phyloP scores from a whole-genome alignment of 1,140 invertebrate genomes.

The Drosophila busckii region DNA sequence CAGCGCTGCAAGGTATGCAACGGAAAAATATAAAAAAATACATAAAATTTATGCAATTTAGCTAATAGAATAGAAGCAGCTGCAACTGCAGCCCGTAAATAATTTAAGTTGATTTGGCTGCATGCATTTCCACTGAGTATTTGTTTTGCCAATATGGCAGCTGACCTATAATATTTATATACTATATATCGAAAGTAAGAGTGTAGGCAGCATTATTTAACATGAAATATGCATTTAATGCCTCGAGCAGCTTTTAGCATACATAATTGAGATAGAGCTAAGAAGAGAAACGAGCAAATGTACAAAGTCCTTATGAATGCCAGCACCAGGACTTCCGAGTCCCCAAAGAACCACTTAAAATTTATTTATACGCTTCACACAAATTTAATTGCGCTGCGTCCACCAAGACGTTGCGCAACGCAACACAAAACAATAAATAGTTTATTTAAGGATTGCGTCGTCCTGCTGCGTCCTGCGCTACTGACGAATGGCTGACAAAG shows the following conservation, averaged over 20 bases:
- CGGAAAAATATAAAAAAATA: no score
- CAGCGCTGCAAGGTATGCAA: constrained; percentile 38
- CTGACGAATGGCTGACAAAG: constrained; percentile 49
- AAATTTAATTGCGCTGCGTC: constrained; percentile 55
- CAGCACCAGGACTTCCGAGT: constrained; percentile 6
- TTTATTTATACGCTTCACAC: constrained; percentile 48
- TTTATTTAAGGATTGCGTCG: constrained; percentile 69
- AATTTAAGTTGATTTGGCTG: constrained; percentile 36
- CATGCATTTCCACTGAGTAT: no score
- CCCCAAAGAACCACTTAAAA: constrained; percentile 37
- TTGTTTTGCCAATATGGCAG: no score
- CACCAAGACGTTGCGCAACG: constrained; percentile 3
- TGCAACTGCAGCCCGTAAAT: constrained; percentile 45
- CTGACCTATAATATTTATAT: no score
- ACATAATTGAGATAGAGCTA: no score
- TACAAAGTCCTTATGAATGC: no score
- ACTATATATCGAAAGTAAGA: no score
- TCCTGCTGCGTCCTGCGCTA: no score
- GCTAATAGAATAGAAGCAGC: constrained; percentile 48
- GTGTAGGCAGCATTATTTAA: no score
- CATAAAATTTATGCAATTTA: constrained; percentile 68
- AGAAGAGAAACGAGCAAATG: no score
- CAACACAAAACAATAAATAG: constrained; percentile 58
- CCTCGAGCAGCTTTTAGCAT: no score
- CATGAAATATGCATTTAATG: no score